Base-by-base conservation (phyloP, 2,113 vertebrate species). In the Panthera tigris region DNA sequence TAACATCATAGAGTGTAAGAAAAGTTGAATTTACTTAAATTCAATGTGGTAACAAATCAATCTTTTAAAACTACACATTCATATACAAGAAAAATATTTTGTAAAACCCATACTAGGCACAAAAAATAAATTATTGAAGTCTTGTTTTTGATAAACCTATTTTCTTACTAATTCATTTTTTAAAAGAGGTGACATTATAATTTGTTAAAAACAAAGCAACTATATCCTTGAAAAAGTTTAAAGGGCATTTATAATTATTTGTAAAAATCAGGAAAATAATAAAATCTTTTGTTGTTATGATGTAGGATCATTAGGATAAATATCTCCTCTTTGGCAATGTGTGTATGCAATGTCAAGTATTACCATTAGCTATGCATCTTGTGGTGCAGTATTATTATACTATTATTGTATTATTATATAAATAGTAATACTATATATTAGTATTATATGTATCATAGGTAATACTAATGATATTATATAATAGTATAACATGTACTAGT, bases 141-240 rank as follows among this genome's bases (percentile, higher is more conserved):
- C 57, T 92, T 90, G 19, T 81, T 92, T 91, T n/a, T 16, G 29
- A 65, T 63, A 27, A 91, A 65, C 63, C 57, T 78, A 21, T 48
- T 91, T 89, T 85, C 45, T 95, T 27, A 86, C 7, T 33, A 82
- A 80, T 69, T 97, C 12, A 80, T 55, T 80, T 76, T 87, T 89
- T 80, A 91, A 96, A 90, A 73, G 13, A 19, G 27, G 18, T 2
- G n/a, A 18, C 7, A 50, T 41, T 71, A 48, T 2, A 66, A 12
- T 55, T 78, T 33, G 5, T 55, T 80, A 50, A 50, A 90, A 88
- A 50, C 14, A 52, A 18, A 48, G 31, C 0, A 84, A 13, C 4
- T 41, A 11, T 55, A 63, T 89, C 7, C 5, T 39, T 48, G 11
- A 33, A 76, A 69, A 83, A 31, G 2, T 50, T 48, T 69, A 45